phyloP scores from a whole-genome alignment of 2,797 vertebrate species.

The Spheniscus humboldti region DNA sequence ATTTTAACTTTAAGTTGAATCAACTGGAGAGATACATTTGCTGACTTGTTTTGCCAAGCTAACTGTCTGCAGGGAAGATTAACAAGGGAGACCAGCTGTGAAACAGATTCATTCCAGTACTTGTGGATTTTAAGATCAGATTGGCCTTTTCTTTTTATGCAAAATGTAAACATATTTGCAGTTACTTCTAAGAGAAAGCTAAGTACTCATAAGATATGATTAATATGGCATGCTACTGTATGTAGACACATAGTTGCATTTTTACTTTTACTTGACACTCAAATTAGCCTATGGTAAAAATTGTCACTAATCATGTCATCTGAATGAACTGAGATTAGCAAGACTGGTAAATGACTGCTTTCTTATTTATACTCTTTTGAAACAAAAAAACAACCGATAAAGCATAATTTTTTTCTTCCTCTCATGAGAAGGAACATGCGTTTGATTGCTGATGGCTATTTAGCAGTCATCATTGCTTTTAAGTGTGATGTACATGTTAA shows the following conservation, averaged over 20 bases:
- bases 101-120: neutral
- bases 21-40: neutral
- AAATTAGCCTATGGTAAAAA: neutral
- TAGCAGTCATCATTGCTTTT: neutral
- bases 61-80: neutral
- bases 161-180: slow-evolving; percentile 7
- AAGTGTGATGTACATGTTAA: neutral
- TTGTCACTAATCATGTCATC: neutral
- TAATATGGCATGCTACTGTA: neutral
- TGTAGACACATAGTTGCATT: neutral
- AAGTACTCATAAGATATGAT: neutral
- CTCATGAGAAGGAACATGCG: neutral
- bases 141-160: neutral
- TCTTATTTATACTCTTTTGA: neutral
- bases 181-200: neutral
- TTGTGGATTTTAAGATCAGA: neutral
- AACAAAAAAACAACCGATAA: neutral
- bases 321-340: neutral
- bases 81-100: neutral
- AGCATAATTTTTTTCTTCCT: neutral
- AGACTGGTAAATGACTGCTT: neutral
- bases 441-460: neutral
- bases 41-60: neutral
- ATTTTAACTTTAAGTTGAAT: neutral
- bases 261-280: neutral